phyloP scores from a whole-genome alignment of 2,888 invertebrate genomes.

The Pristionchus exspectatus region DNA sequence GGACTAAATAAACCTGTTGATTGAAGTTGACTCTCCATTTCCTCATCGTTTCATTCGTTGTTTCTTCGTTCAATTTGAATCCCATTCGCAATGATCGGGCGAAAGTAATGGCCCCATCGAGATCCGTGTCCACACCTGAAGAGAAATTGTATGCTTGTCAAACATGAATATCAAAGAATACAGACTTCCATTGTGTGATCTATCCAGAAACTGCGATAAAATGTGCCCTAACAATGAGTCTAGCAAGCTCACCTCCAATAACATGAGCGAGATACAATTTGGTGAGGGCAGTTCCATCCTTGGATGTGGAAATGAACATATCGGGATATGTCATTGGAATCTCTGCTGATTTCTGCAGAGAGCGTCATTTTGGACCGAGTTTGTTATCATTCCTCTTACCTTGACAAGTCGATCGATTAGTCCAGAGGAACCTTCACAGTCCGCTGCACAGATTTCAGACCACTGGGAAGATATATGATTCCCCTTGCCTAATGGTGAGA shows the following conservation, averaged over 20 bases:
- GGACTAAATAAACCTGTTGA: conserved; percentile 61
- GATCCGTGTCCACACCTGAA: conserved; percentile 68
- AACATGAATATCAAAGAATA: background rate
- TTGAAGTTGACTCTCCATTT: conserved; percentile 69
- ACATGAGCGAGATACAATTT: conserved; percentile 64
- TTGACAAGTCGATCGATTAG: conserved; percentile 65
- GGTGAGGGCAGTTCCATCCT: conserved; percentile 66
- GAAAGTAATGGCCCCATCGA: conserved; percentile 70
- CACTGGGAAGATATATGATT: conserved; percentile 55
- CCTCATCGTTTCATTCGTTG: conserved; percentile 62
- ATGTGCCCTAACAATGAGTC: no score
- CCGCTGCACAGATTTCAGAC: conserved; percentile 62
- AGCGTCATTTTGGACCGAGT: background rate
- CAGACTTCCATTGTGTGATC: background rate
- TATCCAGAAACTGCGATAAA: background rate
- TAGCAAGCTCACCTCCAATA: conserved; percentile 60
- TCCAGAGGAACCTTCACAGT: conserved; percentile 58
- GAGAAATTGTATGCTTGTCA: background rate
- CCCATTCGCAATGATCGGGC: conserved; percentile 70
- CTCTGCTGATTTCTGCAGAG: conserved; percentile 24
- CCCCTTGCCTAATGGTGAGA: no score
- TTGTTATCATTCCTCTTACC: conserved; percentile 54
- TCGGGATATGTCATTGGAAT: conserved; percentile 67
- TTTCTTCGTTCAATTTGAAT: conserved; percentile 67
- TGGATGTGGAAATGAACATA: conserved; percentile 67